These are phyloP conservation scores for Podilymbus podiceps DNA, from an alignment of 2,113 vertebrate genomes.

Conservation along the genomic window DNA sequence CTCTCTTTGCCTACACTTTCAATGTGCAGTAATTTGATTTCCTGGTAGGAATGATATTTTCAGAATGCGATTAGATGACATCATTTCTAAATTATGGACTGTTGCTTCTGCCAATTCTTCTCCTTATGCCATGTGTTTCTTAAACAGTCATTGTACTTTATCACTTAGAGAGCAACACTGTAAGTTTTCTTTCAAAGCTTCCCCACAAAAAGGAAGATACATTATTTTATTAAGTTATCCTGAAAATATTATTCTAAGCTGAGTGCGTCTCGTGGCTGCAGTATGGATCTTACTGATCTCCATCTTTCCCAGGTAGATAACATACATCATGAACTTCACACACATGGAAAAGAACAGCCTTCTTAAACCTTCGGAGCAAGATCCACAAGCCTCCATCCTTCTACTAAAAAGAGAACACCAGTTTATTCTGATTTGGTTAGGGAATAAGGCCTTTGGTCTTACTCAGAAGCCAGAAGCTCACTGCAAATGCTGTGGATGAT, in stretches of 20 bases:
- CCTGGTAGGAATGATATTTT: not conserved
- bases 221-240: constrained; percentile 31
- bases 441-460: not conserved
- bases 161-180: not conserved
- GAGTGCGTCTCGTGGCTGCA: constrained; percentile 33
- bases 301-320: constrained; percentile 15
- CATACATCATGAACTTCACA: not conserved
- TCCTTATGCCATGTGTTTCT: not conserved
- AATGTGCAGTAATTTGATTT: not conserved
- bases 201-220: constrained; percentile 11
- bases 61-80: not conserved
- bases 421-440: not conserved
- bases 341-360: not conserved
- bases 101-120: constrained; percentile 6
- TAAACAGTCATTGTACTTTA: not conserved
- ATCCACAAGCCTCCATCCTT: not conserved
- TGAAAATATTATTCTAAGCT: constrained; percentile 51
- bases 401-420: not conserved
- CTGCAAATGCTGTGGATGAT: not conserved
- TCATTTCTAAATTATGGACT: constrained; percentile 3
- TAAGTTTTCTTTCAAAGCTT: constrained; percentile 38
- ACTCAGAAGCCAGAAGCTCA: not conserved
- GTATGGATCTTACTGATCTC: constrained; percentile 19
- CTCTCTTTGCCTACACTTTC: not conserved
- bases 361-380: not conserved